phyloP scores from a whole-genome alignment of 2,888 invertebrate genomes.

The Arge pagana region DNA sequence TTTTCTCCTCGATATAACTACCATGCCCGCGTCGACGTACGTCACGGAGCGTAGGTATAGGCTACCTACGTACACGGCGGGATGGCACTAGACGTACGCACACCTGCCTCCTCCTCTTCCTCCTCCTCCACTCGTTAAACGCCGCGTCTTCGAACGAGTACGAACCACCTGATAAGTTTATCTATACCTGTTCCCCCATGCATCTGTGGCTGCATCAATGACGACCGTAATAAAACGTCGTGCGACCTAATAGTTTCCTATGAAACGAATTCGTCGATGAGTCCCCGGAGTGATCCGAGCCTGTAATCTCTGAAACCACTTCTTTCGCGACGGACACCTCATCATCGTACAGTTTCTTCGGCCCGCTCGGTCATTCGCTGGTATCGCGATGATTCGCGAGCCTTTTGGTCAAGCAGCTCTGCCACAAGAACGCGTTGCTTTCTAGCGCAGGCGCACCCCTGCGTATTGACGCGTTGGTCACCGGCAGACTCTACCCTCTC shows the following conservation, averaged over 20 bases:
- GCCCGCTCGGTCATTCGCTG: slow-evolving; percentile 2
- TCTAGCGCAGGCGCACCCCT: slow-evolving; percentile 49
- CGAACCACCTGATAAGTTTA: no score
- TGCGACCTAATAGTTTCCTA: slow-evolving; percentile 17
- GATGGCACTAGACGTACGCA: no score
- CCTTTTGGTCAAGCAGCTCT: slow-evolving; percentile 25
- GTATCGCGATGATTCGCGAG: slow-evolving; percentile 43
- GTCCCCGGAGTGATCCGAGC: background rate
- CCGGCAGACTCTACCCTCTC: slow-evolving; percentile 43
- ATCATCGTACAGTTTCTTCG: slow-evolving; percentile 1
- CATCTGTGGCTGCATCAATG: slow-evolving; percentile 44
- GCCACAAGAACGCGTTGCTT: slow-evolving; percentile 3
- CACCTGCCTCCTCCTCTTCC: no score
- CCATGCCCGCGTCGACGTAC: no score
- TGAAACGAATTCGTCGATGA: slow-evolving; percentile 29
- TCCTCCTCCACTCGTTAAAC: no score
- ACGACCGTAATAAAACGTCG: slow-evolving; percentile 27
- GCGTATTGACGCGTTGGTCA: slow-evolving; percentile 57
- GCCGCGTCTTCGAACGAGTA: no score
- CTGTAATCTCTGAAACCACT: background rate
- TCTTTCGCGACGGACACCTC: background rate
- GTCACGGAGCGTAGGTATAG: no score
- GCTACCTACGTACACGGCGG: no score
- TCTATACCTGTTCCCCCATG: no score
- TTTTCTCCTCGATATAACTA: no score